phyloP scores from a whole-genome alignment of 2,888 invertebrate genomes.

The Eupithecia inturbata region DNA sequence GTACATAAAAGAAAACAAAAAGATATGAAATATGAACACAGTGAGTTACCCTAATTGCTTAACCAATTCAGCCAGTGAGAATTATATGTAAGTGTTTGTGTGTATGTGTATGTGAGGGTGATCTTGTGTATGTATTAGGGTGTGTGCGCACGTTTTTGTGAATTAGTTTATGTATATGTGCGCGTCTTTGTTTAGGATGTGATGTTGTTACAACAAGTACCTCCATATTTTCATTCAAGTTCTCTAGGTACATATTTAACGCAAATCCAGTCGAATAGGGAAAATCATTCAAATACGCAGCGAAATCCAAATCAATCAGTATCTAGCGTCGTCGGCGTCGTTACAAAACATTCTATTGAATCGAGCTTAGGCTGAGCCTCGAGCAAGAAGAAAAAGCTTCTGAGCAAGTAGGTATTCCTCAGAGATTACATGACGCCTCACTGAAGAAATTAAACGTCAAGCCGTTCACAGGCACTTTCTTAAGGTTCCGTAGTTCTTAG shows the following conservation, averaged over 20 bases:
- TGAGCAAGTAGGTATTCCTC: slow-evolving; percentile 36
- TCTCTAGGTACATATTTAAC: neutral
- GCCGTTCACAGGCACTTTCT: neutral
- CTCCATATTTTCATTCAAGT: slow-evolving; percentile 1
- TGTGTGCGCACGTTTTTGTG: too few relatives aligned
- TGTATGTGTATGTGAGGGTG: too few relatives aligned
- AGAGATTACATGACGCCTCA: slow-evolving; percentile 45
- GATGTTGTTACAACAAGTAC: neutral
- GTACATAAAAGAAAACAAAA: too few relatives aligned
- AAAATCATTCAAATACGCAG: slow-evolving; percentile 29
- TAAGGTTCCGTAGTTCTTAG: slow-evolving; percentile 2
- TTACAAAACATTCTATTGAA: slow-evolving; percentile 30
- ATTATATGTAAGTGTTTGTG: too few relatives aligned
- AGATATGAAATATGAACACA: too few relatives aligned
- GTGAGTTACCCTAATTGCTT: too few relatives aligned
- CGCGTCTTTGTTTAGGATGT: too few relatives aligned
- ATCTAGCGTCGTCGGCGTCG: slow-evolving; percentile 15
- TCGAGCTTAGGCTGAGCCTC: slow-evolving; percentile 31
- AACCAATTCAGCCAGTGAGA: too few relatives aligned
- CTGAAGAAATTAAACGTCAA: slow-evolving; percentile 31
- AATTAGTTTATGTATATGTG: too few relatives aligned
- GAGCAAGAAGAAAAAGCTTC: slow-evolving; percentile 36
- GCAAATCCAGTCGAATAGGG: slow-evolving; percentile 17
- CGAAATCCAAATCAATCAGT: slow-evolving; percentile 30
- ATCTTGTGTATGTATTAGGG: too few relatives aligned